These are phyloP conservation scores for Alviniconcha strummeri DNA, from an alignment of 2,888 invertebrate genomes.

Conservation along the genomic window DNA sequence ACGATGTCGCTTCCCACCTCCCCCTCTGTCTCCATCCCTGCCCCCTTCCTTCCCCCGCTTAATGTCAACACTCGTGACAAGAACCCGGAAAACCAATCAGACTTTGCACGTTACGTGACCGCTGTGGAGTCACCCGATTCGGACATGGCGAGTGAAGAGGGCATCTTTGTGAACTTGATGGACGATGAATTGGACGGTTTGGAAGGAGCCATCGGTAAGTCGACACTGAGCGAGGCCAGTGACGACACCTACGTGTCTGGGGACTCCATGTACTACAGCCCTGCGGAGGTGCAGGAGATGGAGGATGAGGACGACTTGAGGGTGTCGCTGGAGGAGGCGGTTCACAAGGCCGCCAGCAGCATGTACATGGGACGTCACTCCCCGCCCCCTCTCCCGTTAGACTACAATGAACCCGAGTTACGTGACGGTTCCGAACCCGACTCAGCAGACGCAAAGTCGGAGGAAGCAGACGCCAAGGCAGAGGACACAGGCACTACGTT, in stretches of 20 bases:
- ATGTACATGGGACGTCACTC: neutral
- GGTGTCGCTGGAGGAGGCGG: constrained; percentile 36
- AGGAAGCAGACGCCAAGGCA: too few species aligned
- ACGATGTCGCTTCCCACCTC: constrained; percentile 11
- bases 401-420: neutral
- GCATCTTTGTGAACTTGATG: constrained; percentile 63
- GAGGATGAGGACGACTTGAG: constrained; percentile 28
- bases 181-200: constrained; percentile 52
- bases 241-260: constrained; percentile 44
- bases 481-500: too few species aligned
- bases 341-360: constrained; percentile 29
- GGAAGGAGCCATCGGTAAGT: constrained; percentile 45
- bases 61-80: neutral
- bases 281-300: constrained; percentile 33
- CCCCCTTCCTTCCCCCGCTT: constrained; percentile 3
- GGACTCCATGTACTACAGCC: constrained; percentile 45
- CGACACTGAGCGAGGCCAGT: constrained; percentile 53
- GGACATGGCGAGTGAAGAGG: constrained; percentile 53
- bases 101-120: constrained; percentile 9
- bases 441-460: too few species aligned
- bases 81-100: neutral
- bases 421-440: neutral
- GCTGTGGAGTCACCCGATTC: constrained; percentile 38
- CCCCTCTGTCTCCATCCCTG: neutral
- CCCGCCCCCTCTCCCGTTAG: neutral